Percentiles rank a stretch among this genome's conserved stretches.
These are phyloP conservation scores for Netelia inedita DNA, from an alignment of 2,888 invertebrate genomes.

Conservation along the genomic window DNA sequence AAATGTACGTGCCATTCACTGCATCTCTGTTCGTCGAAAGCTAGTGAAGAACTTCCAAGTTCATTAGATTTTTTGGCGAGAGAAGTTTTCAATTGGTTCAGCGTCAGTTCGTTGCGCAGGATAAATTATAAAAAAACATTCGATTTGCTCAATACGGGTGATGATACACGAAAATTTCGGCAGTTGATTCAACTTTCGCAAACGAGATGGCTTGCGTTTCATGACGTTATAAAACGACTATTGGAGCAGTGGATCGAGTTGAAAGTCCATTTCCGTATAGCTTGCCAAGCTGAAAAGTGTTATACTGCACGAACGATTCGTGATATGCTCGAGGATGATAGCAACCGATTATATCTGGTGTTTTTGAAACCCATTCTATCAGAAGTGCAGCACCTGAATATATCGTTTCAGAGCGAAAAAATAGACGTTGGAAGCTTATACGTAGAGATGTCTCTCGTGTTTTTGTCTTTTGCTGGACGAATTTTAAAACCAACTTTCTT, in stretches of 20 bases:
- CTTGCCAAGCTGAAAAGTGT: constrained; percentile 45
- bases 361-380: constrained; percentile 66
- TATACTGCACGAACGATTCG: constrained; percentile 52
- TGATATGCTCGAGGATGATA: constrained; percentile 63
- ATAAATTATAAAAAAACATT: constrained; percentile 7
- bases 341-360: constrained; percentile 62
- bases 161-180: constrained; percentile 17
- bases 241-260: constrained; percentile 67
- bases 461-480: background rate
- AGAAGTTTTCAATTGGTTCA: constrained; percentile 72
- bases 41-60: constrained; percentile 63
- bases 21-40: constrained; percentile 69
- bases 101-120: constrained; percentile 60
- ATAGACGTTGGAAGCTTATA: constrained; percentile 52
- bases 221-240: constrained; percentile 51
- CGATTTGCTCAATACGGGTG: constrained; percentile 16
- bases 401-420: no score
- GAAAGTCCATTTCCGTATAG: constrained; percentile 62
- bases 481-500: background rate
- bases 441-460: constrained; percentile 31
- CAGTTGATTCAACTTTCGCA: constrained; percentile 53
- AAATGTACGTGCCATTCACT: constrained; percentile 66
- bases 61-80: constrained; percentile 68
- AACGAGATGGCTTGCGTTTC: constrained; percentile 70
- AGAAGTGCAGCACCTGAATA: constrained; percentile 36